Evolutionary conservation across 2,797 vertebrate species (phyloP).

Genomic region (Iguana delicatissima): DNA sequence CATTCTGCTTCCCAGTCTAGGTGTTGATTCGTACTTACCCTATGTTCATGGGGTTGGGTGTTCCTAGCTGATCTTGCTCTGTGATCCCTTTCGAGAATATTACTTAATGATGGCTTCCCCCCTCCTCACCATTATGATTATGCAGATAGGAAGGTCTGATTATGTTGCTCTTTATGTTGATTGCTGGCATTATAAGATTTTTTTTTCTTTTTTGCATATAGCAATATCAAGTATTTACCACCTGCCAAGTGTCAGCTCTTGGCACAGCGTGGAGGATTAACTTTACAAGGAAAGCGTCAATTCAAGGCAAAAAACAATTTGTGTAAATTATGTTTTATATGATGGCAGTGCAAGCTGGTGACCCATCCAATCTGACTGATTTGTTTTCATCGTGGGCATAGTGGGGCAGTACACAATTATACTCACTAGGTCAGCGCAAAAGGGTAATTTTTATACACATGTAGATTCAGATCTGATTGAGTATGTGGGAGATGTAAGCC

Average conservation of each 20-base stretch:
- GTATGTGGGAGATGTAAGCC: not conserved
- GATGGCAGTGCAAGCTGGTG: not conserved
- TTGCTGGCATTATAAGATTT: conserved; percentile 30
- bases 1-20: not conserved
- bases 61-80: not conserved
- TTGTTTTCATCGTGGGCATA: not conserved
- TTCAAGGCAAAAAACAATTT: not conserved
- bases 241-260: conserved; percentile 36
- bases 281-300: conserved; percentile 19
- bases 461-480: conserved; percentile 17
- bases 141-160: conserved; percentile 31
- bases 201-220: conserved; percentile 1
- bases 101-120: conserved; percentile 11
- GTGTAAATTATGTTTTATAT: conserved; percentile 31
- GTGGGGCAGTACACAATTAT: conserved; percentile 10
- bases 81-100: not conserved
- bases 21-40: not conserved
- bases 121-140: conserved; percentile 12
- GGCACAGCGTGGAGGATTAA: not conserved
- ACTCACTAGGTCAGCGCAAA: conserved; percentile 4
- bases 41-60: not conserved
- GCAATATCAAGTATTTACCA: conserved; percentile 35
- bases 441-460: conserved; percentile 9
- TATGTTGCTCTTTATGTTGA: conserved; percentile 32
- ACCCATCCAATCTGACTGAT: conserved; percentile 15